These are phyloP conservation scores for Philhelius pedissequus DNA, from an alignment of 2,888 invertebrate species.

Conservation along the genomic window DNA sequence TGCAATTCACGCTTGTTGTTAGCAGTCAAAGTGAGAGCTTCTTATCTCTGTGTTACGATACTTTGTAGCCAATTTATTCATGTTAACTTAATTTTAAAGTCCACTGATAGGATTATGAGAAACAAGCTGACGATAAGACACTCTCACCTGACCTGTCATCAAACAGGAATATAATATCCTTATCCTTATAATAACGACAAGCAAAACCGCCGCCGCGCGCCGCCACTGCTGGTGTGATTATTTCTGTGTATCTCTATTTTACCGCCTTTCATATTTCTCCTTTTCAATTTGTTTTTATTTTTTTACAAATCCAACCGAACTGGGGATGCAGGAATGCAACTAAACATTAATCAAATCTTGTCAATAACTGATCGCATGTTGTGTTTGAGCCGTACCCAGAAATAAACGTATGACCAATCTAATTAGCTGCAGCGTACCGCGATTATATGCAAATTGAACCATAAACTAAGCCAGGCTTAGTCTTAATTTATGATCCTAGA, in stretches of 20 bases:
- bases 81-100: slow-evolving; percentile 35
- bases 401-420: slow-evolving; percentile 60
- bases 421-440: slow-evolving; percentile 48
- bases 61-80: slow-evolving; percentile 46
- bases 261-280: slow-evolving; percentile 38
- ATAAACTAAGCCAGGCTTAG: slow-evolving; percentile 47
- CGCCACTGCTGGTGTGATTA: neutral
- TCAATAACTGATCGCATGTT: slow-evolving; percentile 57
- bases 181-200: neutral
- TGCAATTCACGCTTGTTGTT: neutral
- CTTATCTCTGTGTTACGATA: slow-evolving; percentile 27
- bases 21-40: slow-evolving; percentile 11
- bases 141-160: slow-evolving; percentile 5
- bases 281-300: neutral
- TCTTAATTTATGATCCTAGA: slow-evolving; percentile 50
- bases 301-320: slow-evolving; percentile 12
- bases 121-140: slow-evolving; percentile 41
- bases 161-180: slow-evolving; percentile 29
- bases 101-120: slow-evolving; percentile 31
- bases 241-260: neutral
- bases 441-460: slow-evolving; percentile 56
- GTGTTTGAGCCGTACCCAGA: slow-evolving; percentile 46
- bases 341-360: slow-evolving; percentile 57
- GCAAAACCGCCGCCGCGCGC: neutral
- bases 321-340: slow-evolving; percentile 11